Conservation (phyloP, 2,888 invertebrate genomes). For the Exocentrus adspersus region DNA sequence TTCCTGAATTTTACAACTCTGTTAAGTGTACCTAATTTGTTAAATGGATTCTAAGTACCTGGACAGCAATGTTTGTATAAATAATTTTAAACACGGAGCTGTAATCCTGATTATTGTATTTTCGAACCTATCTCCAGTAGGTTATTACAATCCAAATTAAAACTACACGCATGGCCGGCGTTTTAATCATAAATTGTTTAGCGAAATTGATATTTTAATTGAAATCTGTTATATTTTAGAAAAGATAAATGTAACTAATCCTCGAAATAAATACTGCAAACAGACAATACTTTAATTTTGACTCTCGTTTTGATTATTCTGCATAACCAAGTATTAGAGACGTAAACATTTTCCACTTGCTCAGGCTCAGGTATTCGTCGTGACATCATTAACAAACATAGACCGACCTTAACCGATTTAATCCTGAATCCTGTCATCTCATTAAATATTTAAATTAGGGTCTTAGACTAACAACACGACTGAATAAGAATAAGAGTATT, state of each 20-base stretch:
- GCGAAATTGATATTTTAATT: background rate
- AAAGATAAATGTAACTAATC: too few species aligned
- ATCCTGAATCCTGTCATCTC: background rate
- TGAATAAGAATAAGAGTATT: too few species aligned
- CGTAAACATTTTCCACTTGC: too few species aligned
- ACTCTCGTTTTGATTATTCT: too few species aligned
- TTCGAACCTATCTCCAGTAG: background rate
- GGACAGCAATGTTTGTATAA: background rate
- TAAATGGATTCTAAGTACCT: background rate
- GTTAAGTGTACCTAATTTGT: background rate
- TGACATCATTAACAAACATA: too few species aligned
- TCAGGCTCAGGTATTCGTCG: too few species aligned
- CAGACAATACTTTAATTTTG: too few species aligned
- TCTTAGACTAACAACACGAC: background rate
- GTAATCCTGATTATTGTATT: background rate
- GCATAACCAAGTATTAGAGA: too few species aligned
- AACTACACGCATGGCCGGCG: constrained; percentile 22
- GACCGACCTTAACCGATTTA: too few species aligned
- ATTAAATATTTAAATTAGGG: background rate
- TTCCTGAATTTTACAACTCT: background rate
- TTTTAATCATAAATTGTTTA: constrained; percentile 1
- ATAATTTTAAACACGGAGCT: background rate
- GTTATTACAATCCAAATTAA: constrained; percentile 21
- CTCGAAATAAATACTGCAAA: too few species aligned
- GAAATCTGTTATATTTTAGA: background rate